These are phyloP conservation scores for Rhynchonycteris naso DNA, from an alignment of 2,797 vertebrate species.

Conservation along the genomic window DNA sequence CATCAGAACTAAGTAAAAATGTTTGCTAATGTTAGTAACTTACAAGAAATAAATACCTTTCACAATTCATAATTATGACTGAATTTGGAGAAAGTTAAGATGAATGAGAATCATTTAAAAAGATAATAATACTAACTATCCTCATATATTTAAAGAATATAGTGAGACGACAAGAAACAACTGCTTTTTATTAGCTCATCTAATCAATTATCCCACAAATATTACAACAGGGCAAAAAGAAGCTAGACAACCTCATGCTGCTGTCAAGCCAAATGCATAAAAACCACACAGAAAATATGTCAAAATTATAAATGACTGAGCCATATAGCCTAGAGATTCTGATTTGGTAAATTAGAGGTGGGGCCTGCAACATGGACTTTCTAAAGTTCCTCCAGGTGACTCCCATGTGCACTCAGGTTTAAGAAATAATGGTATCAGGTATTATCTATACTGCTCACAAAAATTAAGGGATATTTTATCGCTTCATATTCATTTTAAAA, in stretches of 20 bases:
- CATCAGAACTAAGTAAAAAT: not conserved
- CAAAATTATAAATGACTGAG: not conserved
- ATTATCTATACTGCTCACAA: not conserved
- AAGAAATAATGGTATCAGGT: not conserved
- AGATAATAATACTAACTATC: not conserved
- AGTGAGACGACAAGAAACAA: not conserved
- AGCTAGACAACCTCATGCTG: not conserved
- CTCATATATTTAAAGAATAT: not conserved
- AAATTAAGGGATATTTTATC: no score
- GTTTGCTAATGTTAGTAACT: not conserved
- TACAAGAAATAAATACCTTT: not conserved
- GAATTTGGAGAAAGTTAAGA: not conserved
- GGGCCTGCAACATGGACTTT: not conserved
- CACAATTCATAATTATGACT: not conserved
- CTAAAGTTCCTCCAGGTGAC: not conserved
- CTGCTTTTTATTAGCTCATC: not conserved
- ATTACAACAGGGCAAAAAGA: not conserved
- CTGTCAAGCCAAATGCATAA: not conserved
- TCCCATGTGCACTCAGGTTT: not conserved
- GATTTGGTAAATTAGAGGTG: not conserved
- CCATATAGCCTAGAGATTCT: not conserved
- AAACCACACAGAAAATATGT: not conserved
- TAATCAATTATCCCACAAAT: not conserved
- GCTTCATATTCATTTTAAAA: no score
- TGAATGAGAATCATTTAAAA: constrained; percentile 3